phyloP scores from a whole-genome alignment of 2,797 vertebrate genomes.

The Chaunax sp. region DNA sequence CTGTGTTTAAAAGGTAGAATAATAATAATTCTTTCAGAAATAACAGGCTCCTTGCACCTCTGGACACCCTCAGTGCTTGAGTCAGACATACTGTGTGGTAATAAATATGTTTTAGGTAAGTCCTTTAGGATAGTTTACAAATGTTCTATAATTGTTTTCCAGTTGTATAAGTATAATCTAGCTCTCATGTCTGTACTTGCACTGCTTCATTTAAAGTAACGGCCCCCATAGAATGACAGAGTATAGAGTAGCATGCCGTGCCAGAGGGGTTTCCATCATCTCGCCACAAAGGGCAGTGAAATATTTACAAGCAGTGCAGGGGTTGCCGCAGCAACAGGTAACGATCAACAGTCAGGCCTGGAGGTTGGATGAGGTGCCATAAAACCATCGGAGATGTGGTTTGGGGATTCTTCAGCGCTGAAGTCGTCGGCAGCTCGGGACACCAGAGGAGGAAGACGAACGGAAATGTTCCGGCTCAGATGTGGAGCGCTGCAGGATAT shows the following conservation, averaged over 20 bases:
- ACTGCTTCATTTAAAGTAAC: too few relatives aligned
- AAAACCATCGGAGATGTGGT: slow-evolving; percentile 80
- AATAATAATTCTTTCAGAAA: too few relatives aligned
- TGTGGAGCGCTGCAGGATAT: slow-evolving; percentile 2
- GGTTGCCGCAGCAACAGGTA: slow-evolving; percentile 83
- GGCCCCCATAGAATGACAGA: slow-evolving; percentile 16
- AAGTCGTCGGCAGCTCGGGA: slow-evolving; percentile 85
- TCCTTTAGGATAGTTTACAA: too few relatives aligned
- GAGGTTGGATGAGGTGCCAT: slow-evolving; percentile 79
- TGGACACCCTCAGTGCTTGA: too few relatives aligned
- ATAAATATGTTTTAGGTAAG: too few relatives aligned
- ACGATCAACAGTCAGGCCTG: slow-evolving; percentile 74
- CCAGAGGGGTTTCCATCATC: slow-evolving; percentile 36
- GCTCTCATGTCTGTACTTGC: too few relatives aligned
- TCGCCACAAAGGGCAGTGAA: neutral
- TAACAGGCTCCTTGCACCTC: too few relatives aligned
- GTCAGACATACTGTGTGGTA: too few relatives aligned
- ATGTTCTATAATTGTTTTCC: too few relatives aligned
- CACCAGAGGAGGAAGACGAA: slow-evolving; percentile 64
- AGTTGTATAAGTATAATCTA: too few relatives aligned
- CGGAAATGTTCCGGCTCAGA: slow-evolving; percentile 57
- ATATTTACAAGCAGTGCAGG: slow-evolving; percentile 78
- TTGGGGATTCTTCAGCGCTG: slow-evolving; percentile 90
- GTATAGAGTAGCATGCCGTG: slow-evolving; percentile 7
- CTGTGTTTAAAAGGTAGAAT: too few relatives aligned